These are phyloP conservation scores for Reinhardtius hippoglossoides DNA, from an alignment of 2,113 vertebrate genomes.

Conservation along the genomic window DNA sequence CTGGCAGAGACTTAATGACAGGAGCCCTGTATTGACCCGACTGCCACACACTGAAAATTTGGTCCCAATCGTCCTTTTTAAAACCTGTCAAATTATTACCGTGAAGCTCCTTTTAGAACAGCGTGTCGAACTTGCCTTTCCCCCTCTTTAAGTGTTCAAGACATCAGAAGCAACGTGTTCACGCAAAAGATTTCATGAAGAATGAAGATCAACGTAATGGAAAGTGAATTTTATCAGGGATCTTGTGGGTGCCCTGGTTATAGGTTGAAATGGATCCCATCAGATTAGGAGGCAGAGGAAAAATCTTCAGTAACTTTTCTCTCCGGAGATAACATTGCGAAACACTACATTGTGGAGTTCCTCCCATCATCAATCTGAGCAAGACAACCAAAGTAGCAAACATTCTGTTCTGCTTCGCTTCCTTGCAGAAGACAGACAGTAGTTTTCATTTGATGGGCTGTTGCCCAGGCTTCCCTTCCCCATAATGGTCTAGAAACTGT, in stretches of 20 bases:
- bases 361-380: conserved; percentile 62
- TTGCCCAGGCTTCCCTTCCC: conserved; percentile 67
- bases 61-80: conserved; percentile 69
- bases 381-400: conserved; percentile 69
- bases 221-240: conserved; percentile 52
- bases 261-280: conserved; percentile 59
- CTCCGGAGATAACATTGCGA: conserved; percentile 53
- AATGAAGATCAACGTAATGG: conserved; percentile 48
- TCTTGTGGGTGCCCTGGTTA: conserved; percentile 54
- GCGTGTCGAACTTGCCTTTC: conserved; percentile 21
- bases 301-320: conserved; percentile 52
- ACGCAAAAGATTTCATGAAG: conserved; percentile 50
- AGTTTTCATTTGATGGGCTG: conserved; percentile 76
- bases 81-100: conserved; percentile 72
- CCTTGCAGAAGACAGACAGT: conserved; percentile 62
- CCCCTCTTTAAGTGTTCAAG: conserved; percentile 9
- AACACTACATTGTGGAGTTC: conserved; percentile 54
- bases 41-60: conserved; percentile 76
- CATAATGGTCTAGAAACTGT: conserved; percentile 66
- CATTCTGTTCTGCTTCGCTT: conserved; percentile 72
- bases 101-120: conserved; percentile 35
- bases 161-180: conserved; percentile 16
- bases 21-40: conserved; percentile 80
- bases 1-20: conserved; percentile 83
- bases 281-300: conserved; percentile 51